A percentile compares a stretch with the other conserved stretches of the same genome.
These are phyloP conservation scores for Leptinotarsa haldemani DNA, from an alignment of 2,888 invertebrate species.

Conservation along the genomic window DNA sequence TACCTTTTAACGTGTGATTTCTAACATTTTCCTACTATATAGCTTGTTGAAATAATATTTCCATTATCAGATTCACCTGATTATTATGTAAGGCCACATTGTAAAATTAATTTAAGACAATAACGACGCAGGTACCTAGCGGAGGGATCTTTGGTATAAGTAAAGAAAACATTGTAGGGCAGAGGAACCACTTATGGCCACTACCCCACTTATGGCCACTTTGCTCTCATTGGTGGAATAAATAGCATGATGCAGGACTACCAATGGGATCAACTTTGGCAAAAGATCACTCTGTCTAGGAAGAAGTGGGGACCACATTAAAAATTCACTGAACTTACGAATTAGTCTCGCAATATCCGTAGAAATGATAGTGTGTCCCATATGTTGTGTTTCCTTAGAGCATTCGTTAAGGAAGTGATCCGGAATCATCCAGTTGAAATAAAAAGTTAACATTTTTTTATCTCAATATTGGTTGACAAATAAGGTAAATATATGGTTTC, in stretches of 20 bases:
- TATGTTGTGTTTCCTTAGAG: conserved; percentile 13
- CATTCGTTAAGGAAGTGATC: conserved; percentile 18
- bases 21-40: no score
- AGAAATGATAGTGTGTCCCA: conserved; percentile 11
- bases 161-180: no score
- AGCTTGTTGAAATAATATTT: no score
- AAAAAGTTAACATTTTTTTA: conserved; percentile 20
- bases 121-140: no score
- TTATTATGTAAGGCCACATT: no score
- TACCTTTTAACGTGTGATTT: no score
- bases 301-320: conserved; percentile 23
- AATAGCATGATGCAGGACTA: not conserved
- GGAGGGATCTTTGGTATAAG: no score
- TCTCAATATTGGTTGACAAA: conserved; percentile 21
- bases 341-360: conserved; percentile 10
- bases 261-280: conserved; percentile 23
- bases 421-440: conserved; percentile 21
- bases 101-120: no score
- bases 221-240: conserved; percentile 22
- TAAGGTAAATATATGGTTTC: conserved; percentile 22
- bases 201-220: conserved; percentile 8
- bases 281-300: conserved; percentile 20
- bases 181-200: conserved; percentile 23
- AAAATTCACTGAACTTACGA: conserved; percentile 22
- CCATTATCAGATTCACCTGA: no score